Evolutionary conservation across 92 coral and sea anemone genomes (phyloP).

Genomic region (Phenganax marumi): DNA sequence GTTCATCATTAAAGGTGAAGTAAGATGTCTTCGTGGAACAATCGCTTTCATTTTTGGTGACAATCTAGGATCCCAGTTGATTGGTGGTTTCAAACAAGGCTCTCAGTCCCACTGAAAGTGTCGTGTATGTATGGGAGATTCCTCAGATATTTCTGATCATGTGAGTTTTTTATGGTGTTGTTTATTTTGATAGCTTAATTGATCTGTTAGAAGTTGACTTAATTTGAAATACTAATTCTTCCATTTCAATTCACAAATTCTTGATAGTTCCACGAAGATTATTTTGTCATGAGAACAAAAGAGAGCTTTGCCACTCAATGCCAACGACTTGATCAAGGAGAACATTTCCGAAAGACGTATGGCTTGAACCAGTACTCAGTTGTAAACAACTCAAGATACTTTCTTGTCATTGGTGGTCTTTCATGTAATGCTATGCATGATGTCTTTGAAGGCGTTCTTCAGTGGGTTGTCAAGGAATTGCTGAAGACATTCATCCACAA

Average conservation of each 20-base stretch:
- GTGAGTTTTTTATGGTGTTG: too few relatives aligned
- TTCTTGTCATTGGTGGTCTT: slow-evolving; percentile 31
- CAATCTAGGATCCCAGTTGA: slow-evolving; percentile 52
- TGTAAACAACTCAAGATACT: slow-evolving; percentile 53
- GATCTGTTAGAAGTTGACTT: too few relatives aligned
- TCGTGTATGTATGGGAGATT: slow-evolving; percentile 41
- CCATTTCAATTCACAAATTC: too few relatives aligned
- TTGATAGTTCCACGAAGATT: not conserved
- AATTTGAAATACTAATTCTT: too few relatives aligned
- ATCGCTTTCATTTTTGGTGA: slow-evolving; percentile 49
- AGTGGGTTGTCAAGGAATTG: slow-evolving; percentile 12
- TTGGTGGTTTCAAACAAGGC: slow-evolving; percentile 55
- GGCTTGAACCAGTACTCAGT: slow-evolving; percentile 48
- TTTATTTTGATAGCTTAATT: too few relatives aligned
- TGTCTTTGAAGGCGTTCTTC: slow-evolving; percentile 52
- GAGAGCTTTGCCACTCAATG: not conserved
- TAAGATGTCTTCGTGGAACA: slow-evolving; percentile 32
- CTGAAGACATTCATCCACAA: slow-evolving; percentile 18
- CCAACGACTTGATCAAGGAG: not conserved
- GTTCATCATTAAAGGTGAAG: slow-evolving; percentile 35
- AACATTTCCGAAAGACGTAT: slow-evolving; percentile 9
- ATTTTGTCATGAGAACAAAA: slow-evolving; percentile 12
- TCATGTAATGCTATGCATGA: slow-evolving; percentile 57
- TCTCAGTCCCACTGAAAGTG: slow-evolving; percentile 48
- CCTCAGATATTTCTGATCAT: not conserved